These are phyloP conservation scores for Cryptus viduatorius DNA, from an alignment of 2,888 invertebrate species.

Conservation along the genomic window DNA sequence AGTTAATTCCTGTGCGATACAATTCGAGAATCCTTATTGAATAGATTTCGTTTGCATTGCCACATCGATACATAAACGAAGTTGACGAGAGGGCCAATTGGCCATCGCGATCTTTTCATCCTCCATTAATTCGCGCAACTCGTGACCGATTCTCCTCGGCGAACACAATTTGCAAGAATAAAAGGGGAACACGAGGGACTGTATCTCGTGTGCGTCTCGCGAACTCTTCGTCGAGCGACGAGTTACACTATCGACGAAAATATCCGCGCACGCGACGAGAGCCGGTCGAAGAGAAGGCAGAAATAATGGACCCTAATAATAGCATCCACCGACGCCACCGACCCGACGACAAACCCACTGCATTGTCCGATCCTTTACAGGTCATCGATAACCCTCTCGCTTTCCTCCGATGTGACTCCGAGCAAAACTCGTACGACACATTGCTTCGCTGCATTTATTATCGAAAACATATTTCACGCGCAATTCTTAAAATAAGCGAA, in stretches of 20 bases:
- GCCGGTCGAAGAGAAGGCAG: constrained; percentile 39
- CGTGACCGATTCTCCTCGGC: constrained; percentile 6
- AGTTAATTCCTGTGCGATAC: constrained; percentile 11
- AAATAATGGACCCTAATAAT: constrained; percentile 63
- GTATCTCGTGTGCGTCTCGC: constrained; percentile 20
- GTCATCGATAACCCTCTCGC: constrained; percentile 52
- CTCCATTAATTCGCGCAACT: constrained; percentile 8
- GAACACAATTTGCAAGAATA: constrained; percentile 18
- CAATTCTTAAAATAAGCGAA: too few species aligned
- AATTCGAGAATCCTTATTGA: constrained; percentile 29
- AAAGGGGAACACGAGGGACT: constrained; percentile 20
- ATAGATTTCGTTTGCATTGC: constrained; percentile 21
- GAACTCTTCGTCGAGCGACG: constrained; percentile 34
- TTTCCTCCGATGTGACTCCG: constrained; percentile 21
- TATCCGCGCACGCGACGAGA: constrained; percentile 59
- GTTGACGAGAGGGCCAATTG: constrained; percentile 26
- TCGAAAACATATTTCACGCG: not conserved
- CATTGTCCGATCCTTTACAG: constrained; percentile 23
- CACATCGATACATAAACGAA: constrained; percentile 5
- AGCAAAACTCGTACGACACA: constrained; percentile 30
- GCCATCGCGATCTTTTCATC: constrained; percentile 31
- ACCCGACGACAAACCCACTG: constrained; percentile 53
- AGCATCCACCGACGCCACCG: constrained; percentile 50
- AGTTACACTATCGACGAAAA: constrained; percentile 60
- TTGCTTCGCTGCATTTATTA: constrained; percentile 11